phyloP scores from a whole-genome alignment of 1,140 invertebrate genomes.

The Teleopsis dalmanni region DNA sequence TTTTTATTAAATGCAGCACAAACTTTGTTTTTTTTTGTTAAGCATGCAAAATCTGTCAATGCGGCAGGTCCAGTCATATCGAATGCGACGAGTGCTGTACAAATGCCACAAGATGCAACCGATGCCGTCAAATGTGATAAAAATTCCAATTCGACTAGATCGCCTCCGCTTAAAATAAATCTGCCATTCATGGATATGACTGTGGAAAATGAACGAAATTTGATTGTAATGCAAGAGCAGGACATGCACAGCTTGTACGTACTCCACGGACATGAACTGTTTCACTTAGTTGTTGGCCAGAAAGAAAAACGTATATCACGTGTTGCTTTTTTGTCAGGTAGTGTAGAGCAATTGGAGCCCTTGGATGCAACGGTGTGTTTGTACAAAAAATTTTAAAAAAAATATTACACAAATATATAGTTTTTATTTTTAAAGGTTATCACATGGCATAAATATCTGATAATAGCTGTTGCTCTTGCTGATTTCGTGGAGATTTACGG shows the following conservation, averaged over 20 bases:
- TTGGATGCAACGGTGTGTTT: conserved; percentile 15
- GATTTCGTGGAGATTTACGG: conserved; percentile 28
- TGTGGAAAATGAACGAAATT: conserved; percentile 17
- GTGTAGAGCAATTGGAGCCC: conserved; percentile 8
- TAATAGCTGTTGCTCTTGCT: conserved; percentile 24
- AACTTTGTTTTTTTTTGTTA: no score
- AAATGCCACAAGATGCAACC: no score
- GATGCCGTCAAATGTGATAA: background rate
- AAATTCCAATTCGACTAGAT: background rate
- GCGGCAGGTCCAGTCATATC: no score
- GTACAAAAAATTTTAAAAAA: background rate
- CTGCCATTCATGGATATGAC: conserved; percentile 35
- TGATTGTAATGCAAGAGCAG: conserved; percentile 24
- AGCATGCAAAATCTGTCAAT: no score
- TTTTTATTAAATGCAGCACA: no score
- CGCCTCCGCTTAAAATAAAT: conserved; percentile 9
- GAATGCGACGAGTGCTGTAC: no score
- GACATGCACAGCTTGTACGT: conserved; percentile 21
- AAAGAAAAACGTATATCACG: conserved; percentile 23
- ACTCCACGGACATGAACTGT: conserved; percentile 29
- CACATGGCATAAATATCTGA: conserved; percentile 24
- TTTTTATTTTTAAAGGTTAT: conserved; percentile 15
- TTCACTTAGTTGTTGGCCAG: conserved; percentile 21
- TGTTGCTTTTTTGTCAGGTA: conserved; percentile 21
- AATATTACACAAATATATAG: background rate